phyloP scores from a whole-genome alignment of 2,888 invertebrate genomes.

The Eristalinus sepulchralis region DNA sequence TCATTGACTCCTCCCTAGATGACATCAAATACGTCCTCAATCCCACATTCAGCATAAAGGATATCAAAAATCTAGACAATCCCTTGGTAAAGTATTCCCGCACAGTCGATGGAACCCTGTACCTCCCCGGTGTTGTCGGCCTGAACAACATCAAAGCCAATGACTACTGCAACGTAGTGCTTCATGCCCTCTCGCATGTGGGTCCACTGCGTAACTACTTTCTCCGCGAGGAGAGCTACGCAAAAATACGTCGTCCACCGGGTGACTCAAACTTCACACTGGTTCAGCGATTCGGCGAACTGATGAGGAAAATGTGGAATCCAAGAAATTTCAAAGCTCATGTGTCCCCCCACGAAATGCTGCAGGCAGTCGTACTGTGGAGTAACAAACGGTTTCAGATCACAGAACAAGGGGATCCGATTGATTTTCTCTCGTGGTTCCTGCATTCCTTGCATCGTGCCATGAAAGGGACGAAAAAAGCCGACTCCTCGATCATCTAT shows the following conservation, averaged over 20 bases:
- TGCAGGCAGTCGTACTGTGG: conserved; percentile 98
- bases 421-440: conserved; percentile 99
- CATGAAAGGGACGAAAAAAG: conserved; percentile 94
- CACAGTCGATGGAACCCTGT: conserved; percentile 97
- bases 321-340: conserved; percentile 99
- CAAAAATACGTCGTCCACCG: conserved; percentile 93
- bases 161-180: conserved; percentile 99
- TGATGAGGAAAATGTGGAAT: conserved; percentile 99
- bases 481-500: conserved; percentile 95
- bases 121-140: conserved; percentile 97
- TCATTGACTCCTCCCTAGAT: conserved; percentile 97
- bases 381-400: conserved; percentile 98
- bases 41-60: conserved; percentile 93
- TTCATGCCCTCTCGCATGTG: conserved; percentile 97
- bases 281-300: conserved; percentile 95
- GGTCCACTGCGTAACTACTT: conserved; percentile 97
- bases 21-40: conserved; percentile 99
- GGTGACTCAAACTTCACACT: conserved; percentile 96
- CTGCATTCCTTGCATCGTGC: conserved; percentile 97
- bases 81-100: conserved; percentile 89
- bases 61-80: conserved; percentile 91
- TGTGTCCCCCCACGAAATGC: conserved; percentile 99
- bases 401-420: conserved; percentile 98
- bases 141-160: conserved; percentile 99
- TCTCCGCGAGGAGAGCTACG: conserved; percentile 95